These are phyloP conservation scores for Rattus rattus DNA, from an alignment of 2,113 vertebrate species.

Conservation along the genomic window DNA sequence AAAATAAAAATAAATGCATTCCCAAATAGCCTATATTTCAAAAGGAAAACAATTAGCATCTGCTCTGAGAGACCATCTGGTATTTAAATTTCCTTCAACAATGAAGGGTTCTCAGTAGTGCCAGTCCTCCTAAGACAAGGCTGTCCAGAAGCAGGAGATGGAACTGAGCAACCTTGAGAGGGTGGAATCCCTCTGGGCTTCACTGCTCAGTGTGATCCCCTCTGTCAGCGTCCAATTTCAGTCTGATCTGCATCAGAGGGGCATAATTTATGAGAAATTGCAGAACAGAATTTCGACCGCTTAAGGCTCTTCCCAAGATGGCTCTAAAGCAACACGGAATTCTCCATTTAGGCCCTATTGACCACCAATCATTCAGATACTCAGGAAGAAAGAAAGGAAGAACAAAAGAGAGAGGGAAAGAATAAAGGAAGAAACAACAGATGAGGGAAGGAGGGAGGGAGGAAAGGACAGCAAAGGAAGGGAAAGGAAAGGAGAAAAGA, in stretches of 20 bases:
- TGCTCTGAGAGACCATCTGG: slow-evolving; percentile 36
- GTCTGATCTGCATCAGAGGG: slow-evolving; percentile 63
- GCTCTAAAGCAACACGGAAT: slow-evolving; percentile 65
- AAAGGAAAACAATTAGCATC: slow-evolving; percentile 45
- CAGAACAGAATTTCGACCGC: slow-evolving; percentile 38
- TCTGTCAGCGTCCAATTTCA: slow-evolving; percentile 42
- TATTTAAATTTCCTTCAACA: slow-evolving; percentile 52
- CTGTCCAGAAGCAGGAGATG: slow-evolving; percentile 30
- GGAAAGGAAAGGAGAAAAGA: slow-evolving; percentile 21
- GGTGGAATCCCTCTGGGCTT: slow-evolving; percentile 51
- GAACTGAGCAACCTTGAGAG: slow-evolving; percentile 52
- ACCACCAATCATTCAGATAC: slow-evolving; percentile 74
- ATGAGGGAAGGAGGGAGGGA: not conserved
- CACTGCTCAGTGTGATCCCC: slow-evolving; percentile 7
- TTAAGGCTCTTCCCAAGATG: slow-evolving; percentile 27
- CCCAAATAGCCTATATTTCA: not conserved
- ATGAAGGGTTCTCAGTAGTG: slow-evolving; percentile 30
- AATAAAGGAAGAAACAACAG: slow-evolving; percentile 10
- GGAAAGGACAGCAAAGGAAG: slow-evolving; percentile 14
- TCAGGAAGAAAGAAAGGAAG: slow-evolving; percentile 54
- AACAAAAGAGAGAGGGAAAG: not conserved
- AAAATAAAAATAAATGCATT: slow-evolving; percentile 63
- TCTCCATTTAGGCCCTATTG: slow-evolving; percentile 54
- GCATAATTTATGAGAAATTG: slow-evolving; percentile 62
- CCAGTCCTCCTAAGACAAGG: slow-evolving; percentile 50